phyloP scores from a whole-genome alignment of 2,888 invertebrate genomes.

The Dryocosmus kuriphilus region DNA sequence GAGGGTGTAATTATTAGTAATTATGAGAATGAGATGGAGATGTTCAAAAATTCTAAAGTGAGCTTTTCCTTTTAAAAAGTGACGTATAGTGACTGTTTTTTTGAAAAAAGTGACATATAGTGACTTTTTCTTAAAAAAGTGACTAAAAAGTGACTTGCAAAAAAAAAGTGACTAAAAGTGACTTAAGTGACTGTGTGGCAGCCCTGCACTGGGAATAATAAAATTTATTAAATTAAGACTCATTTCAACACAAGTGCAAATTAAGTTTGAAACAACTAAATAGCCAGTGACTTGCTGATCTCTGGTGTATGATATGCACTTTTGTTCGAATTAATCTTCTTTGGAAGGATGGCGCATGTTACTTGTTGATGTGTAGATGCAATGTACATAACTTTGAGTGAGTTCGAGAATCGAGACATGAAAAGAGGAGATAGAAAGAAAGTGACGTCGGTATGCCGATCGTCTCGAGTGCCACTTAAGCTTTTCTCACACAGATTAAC shows the following conservation, averaged over 20 bases:
- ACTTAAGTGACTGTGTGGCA: too few species aligned
- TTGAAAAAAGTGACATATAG: too few species aligned
- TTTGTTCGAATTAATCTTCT: conserved; percentile 6
- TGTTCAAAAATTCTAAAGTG: too few species aligned
- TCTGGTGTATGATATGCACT: conserved; percentile 29
- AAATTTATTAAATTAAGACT: conserved; percentile 44
- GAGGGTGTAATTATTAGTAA: too few species aligned
- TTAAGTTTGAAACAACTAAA: neutral
- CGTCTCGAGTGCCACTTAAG: conserved; percentile 21
- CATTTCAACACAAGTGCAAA: neutral
- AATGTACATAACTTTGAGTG: neutral
- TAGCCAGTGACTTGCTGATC: neutral
- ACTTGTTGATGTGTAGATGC: neutral
- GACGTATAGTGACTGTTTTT: too few species aligned
- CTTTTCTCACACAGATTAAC: conserved; percentile 18
- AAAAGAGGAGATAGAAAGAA: conserved; percentile 4
- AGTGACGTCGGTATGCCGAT: conserved; percentile 13
- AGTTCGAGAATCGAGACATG: neutral
- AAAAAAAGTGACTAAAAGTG: too few species aligned
- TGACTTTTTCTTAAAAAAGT: too few species aligned
- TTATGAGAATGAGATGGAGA: too few species aligned
- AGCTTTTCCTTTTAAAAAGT: too few species aligned
- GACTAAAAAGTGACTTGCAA: too few species aligned
- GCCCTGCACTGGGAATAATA: conserved; percentile 45
- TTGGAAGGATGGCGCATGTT: neutral